Evolutionary conservation across 2,113 vertebrate genomes (phyloP).

Genomic region (Catagonus wagneri): DNA sequence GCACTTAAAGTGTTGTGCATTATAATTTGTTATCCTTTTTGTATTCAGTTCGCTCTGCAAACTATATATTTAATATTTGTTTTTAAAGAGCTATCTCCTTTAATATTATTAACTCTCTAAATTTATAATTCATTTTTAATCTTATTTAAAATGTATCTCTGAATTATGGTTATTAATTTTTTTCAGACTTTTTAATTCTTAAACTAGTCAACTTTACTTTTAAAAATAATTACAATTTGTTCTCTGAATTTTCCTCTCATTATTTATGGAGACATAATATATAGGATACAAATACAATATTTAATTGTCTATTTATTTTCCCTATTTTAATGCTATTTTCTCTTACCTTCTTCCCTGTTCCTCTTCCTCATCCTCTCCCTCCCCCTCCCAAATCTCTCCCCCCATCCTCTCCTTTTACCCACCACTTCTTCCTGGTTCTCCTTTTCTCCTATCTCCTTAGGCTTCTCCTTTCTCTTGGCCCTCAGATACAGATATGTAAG

Average conservation of each 20-base stretch:
- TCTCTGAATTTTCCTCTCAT: neutral
- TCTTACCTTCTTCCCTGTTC: neutral
- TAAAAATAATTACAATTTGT: neutral
- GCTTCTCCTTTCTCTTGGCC: neutral
- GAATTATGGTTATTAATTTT: neutral
- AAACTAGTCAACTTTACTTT: neutral
- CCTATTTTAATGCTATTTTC: neutral
- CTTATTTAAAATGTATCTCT: neutral
- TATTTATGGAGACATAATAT: neutral
- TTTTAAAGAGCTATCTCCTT: neutral
- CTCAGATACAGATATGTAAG: neutral
- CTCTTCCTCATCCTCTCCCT: accelerated
- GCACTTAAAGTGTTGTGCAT: neutral
- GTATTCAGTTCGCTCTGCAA: neutral
- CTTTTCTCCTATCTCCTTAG: neutral
- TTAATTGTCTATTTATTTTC: neutral
- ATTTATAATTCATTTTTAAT: neutral
- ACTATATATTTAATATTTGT: neutral
- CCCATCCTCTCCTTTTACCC: too few species aligned
- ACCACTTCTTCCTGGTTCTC: neutral
- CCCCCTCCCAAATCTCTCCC: too few species aligned
- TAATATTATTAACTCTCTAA: neutral
- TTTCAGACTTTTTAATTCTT: neutral
- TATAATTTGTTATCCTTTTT: neutral
- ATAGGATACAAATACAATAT: neutral